Percentiles rank a stretch among this genome's conserved stretches.
These are phyloP conservation scores for Tortricodes alternella DNA, from an alignment of 2,888 invertebrate species.

Conservation along the genomic window DNA sequence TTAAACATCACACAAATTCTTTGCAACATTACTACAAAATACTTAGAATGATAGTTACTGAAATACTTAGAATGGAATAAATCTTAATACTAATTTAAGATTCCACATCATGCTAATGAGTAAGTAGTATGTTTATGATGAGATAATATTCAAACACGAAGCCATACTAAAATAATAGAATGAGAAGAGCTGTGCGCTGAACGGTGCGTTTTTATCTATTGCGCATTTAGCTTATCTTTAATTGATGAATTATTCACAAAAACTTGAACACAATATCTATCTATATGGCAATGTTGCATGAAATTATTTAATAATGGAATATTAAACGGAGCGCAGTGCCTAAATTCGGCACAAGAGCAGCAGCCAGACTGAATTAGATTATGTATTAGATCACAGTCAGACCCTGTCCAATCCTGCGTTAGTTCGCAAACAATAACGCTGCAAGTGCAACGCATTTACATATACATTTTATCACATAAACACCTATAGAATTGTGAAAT, in stretches of 20 bases:
- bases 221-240: not conserved
- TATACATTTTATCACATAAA: not conserved
- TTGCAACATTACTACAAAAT: not conserved
- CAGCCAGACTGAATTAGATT: conserved; percentile 50
- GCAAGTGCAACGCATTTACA: not conserved
- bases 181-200: too few relatives aligned
- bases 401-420: conserved; percentile 37
- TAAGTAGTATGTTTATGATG: too few relatives aligned
- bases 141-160: too few relatives aligned
- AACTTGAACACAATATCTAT: conserved; percentile 16
- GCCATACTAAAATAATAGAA: not conserved
- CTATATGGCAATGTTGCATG: conserved; percentile 32
- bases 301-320: conserved; percentile 40
- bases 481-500: not conserved
- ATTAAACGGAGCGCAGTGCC: conserved; percentile 36
- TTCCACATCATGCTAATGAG: too few relatives aligned
- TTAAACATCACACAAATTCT: conserved; percentile 40
- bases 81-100: too few relatives aligned
- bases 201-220: conserved; percentile 3
- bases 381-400: conserved; percentile 59
- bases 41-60: too few relatives aligned
- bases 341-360: conserved; percentile 50
- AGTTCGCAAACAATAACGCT: conserved; percentile 7
- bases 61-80: too few relatives aligned
- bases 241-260: conserved; percentile 16